Base-by-base conservation (phyloP, 2,888 invertebrate genomes). In the Drosophila anomalata region DNA sequence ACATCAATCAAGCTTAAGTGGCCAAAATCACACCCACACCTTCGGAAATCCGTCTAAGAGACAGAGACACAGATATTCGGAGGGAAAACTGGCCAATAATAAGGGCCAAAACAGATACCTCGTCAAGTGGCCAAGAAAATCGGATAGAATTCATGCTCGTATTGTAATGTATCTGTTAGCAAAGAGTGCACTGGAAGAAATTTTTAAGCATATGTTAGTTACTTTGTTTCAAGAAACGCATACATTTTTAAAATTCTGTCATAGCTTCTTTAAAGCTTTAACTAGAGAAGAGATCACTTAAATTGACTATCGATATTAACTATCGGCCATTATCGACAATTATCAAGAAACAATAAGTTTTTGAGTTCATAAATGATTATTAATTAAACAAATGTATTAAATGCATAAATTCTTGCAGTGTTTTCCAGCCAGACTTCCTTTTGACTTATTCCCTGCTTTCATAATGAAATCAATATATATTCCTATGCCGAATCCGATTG, bases 1-100 rank as follows among this genome's bases (percentile, higher is more conserved):
- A 65, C 53, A 68, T 76, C 77, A 75, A 78, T 82, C 73, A 79
- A 62, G 65, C 52, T 75, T 62, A 75, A 75, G 69, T 78, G 67
- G 51, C 67, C 42, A 33, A 65, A 60, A 50, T 55, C 41, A 33
- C 50, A 62, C 44, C 39, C 52, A 57, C 36, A 47, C 26, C 36
- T n/a, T 61, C 22, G 22, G 2, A 6, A 22, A 33, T 36, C 17
- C 26, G n/a, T 6, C 31, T 12, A 9, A 26, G 24, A 52, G 36
- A 36, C 36, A 31, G 9, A 53, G 17, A 31, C 36, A 52, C 36
- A 46, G 41, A 51, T 50, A 42, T 20, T 20, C 5, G 29, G 11
- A 24, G 42, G 26, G 20, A 14, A 12, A 63, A 41, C 8, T 33
- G 24, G 46, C 22, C 33, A 36, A 39, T 48, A 50, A 62, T 62